phyloP scores from a whole-genome alignment of 1,140 invertebrate species.

The Muscidifurax raptorellus region DNA sequence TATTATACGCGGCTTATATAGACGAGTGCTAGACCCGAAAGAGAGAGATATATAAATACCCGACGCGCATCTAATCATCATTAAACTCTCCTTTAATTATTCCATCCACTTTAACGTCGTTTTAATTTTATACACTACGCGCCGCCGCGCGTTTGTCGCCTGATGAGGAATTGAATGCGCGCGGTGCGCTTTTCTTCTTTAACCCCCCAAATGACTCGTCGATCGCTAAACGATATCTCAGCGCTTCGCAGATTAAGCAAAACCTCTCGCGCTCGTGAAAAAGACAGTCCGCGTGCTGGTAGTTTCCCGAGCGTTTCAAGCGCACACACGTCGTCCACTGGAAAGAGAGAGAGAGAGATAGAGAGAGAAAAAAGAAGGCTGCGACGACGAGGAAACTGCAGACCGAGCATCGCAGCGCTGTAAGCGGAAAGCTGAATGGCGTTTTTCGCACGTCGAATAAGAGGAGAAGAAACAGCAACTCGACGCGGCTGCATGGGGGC shows the following conservation, averaged over 20 bases:
- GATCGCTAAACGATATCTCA: neutral
- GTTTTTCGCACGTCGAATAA: slow-evolving; percentile 49
- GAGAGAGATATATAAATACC: neutral
- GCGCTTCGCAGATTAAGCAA: neutral
- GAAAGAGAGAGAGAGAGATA: neutral
- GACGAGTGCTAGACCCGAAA: neutral
- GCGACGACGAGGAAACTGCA: slow-evolving; percentile 7
- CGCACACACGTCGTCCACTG: neutral
- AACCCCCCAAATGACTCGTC: neutral
- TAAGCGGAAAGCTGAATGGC: slow-evolving; percentile 22
- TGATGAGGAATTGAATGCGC: neutral
- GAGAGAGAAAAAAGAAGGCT: neutral
- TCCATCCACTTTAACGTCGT: slow-evolving; percentile 58
- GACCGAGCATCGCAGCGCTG: neutral
- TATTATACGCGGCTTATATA: neutral
- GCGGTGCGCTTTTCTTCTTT: neutral
- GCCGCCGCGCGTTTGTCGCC: no score
- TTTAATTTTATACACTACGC: no score
- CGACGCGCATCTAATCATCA: slow-evolving; percentile 41
- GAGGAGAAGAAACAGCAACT: slow-evolving; percentile 17
- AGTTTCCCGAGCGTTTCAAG: no score
- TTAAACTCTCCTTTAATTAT: slow-evolving; percentile 53
- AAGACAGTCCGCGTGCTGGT: no score
- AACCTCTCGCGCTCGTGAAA: neutral
- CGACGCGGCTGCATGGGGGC: neutral